Evolutionary conservation across 2,888 invertebrate genomes (phyloP).

Genomic region (Resseliella maxima): DNA sequence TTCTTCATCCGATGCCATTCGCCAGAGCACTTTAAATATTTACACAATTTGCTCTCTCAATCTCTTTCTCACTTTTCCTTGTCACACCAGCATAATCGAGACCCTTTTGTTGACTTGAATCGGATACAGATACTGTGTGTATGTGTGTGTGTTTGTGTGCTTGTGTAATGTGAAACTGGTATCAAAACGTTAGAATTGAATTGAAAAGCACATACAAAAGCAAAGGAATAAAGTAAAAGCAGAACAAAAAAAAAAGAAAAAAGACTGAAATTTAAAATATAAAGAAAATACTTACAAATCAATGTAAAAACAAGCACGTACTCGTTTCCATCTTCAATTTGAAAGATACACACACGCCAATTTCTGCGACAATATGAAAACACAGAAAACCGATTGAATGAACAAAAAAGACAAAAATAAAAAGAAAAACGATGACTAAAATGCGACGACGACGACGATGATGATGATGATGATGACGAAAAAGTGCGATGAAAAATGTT

Average conservation of each 20-base stretch:
- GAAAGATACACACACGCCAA: not conserved
- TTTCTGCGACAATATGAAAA: not conserved
- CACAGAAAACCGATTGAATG: not conserved
- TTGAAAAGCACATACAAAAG: not conserved
- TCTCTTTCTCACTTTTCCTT: too few relatives aligned
- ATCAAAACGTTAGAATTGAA: not conserved
- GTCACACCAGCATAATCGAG: not conserved
- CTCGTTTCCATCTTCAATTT: not conserved
- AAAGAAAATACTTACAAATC: constrained; percentile 49
- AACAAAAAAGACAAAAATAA: not conserved
- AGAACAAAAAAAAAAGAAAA: not conserved
- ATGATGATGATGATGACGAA: not conserved
- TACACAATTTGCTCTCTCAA: constrained; percentile 53
- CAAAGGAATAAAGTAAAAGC: too few relatives aligned
- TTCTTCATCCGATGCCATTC: not conserved
- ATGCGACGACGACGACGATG: not conserved
- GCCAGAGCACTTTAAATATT: constrained; percentile 21
- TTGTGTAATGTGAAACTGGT: constrained; percentile 53
- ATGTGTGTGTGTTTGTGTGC: not conserved
- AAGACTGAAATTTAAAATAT: constrained; percentile 39
- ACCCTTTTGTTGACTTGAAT: not conserved
- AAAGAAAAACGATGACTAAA: not conserved
- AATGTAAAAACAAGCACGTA: constrained; percentile 42
- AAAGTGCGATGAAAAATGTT: not conserved
- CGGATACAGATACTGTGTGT: too few relatives aligned